Base-by-base conservation (phyloP, 2,888 invertebrate genomes). In the Stenoptilia bipunctidactyla region DNA sequence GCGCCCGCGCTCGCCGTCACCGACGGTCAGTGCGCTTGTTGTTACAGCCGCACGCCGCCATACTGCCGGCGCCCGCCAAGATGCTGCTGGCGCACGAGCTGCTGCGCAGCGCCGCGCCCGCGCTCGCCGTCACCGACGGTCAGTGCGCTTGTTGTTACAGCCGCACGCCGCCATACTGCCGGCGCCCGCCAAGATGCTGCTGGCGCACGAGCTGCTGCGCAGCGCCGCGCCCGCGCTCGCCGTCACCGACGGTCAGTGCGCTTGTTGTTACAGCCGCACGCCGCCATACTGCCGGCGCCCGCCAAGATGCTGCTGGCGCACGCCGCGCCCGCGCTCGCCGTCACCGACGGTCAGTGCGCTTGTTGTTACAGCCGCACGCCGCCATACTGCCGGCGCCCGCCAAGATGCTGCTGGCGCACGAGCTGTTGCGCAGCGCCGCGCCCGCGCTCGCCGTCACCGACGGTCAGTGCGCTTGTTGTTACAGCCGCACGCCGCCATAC, bases 91-190 rank as follows among this genome's bases (percentile, higher is more conserved):
- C 38, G 39, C 45, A 40, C 42, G 6, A 15, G 40, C 15, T 36
- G 15, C 35, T 36, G 39, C 37, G 15, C 35, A 40, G 12, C 45
- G 38, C 36, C 34, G 39, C 25, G 42, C 27, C 27, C 40, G 46
- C 42, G 20, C 9, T 20, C 43, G 40, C 47, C 42, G 20, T 8
- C 27, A 43, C 38, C 34, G 42, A 45, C 15, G 15, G 43, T 37
- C n/a, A n/a, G 40, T 9, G 30, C 30, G 12, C 30, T 10, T 3
- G 4, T 4, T 30, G 12, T n/a, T 30, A 4, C 2, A n/a, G 2
- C 2, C 2, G 2, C 3, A n/a, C 30, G 12, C 4, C 20, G 4
- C 8, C 4, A 8, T 8, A 8, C 20, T 20, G 20, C 4, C 20
- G 20, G 4, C 4, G 20, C 4, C 4, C 20, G 8, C 8, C 6